These are phyloP conservation scores for Iphiclides podalirius DNA, from an alignment of 2,888 invertebrate genomes.

Conservation along the genomic window DNA sequence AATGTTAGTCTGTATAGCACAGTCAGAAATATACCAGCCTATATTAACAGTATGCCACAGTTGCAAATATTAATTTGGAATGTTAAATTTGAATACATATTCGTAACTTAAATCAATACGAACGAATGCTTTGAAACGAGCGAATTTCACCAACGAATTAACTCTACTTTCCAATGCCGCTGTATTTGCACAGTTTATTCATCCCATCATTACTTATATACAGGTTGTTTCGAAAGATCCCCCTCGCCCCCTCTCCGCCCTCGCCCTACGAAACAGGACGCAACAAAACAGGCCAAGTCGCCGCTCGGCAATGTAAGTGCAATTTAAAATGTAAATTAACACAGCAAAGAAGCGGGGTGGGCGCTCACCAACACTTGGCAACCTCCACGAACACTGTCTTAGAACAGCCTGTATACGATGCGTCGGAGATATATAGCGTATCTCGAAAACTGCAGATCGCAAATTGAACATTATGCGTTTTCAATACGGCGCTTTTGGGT, in stretches of 20 bases:
- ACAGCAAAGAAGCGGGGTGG: slow-evolving; percentile 70
- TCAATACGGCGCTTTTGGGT: not conserved
- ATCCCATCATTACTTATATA: slow-evolving; percentile 34
- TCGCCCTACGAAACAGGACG: slow-evolving; percentile 44
- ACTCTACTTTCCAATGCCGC: not conserved
- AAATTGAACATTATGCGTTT: not conserved
- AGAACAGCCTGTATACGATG: slow-evolving; percentile 45
- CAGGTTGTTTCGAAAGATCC: slow-evolving; percentile 35
- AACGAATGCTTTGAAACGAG: too few species aligned
- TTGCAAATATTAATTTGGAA: too few species aligned
- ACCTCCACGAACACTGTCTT: slow-evolving; percentile 66
- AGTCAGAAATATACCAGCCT: too few species aligned
- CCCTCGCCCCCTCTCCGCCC: slow-evolving; percentile 28
- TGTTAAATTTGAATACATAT: too few species aligned
- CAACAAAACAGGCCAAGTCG: slow-evolving; percentile 69
- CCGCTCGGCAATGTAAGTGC: slow-evolving; percentile 77
- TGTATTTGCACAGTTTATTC: slow-evolving; percentile 18
- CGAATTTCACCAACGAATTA: not conserved
- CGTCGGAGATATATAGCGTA: too few species aligned
- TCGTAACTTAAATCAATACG: not conserved
- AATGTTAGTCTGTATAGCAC: too few species aligned
- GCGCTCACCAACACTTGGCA: slow-evolving; percentile 50
- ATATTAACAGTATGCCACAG: too few species aligned
- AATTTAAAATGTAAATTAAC: slow-evolving; percentile 82
- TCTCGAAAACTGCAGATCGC: too few species aligned